Evolutionary conservation across 2,113 vertebrate genomes (phyloP).

Genomic region (Myodes glareolus): DNA sequence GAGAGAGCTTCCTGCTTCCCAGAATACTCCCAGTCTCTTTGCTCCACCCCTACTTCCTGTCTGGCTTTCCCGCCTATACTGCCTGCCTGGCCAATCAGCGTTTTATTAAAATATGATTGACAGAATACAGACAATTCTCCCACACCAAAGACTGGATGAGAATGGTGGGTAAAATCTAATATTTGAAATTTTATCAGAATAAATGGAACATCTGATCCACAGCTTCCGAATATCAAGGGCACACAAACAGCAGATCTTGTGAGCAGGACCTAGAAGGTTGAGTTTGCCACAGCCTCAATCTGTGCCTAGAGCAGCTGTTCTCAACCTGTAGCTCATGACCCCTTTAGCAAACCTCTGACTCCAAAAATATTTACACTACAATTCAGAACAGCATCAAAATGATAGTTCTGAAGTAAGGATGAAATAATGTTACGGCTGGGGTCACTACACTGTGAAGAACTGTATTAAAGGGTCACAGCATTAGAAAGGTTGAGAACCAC

Average conservation of each 20-base stretch:
- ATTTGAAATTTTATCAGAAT: constrained; percentile 13
- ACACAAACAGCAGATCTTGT: not conserved
- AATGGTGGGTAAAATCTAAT: constrained; percentile 30
- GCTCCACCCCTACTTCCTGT: no score
- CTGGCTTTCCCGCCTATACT: no score
- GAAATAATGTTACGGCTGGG: not conserved
- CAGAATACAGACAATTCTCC: no score
- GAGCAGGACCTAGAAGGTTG: not conserved
- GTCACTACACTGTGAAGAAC: not conserved
- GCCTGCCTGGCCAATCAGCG: no score
- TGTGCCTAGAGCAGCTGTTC: not conserved
- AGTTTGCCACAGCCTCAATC: not conserved
- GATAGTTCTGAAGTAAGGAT: not conserved
- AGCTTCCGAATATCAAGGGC: not conserved
- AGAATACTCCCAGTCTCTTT: no score
- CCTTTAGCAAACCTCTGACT: not conserved
- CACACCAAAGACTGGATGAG: constrained; percentile 20
- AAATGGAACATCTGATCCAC: not conserved
- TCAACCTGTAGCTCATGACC: not conserved
- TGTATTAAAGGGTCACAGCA: no score
- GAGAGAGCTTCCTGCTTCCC: no score
- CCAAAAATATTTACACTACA: not conserved
- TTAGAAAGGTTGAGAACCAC: no score
- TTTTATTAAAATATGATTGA: no score
- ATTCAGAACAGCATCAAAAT: not conserved